Base-by-base conservation (phyloP, 2,888 invertebrate species). In the Molanna angustata region DNA sequence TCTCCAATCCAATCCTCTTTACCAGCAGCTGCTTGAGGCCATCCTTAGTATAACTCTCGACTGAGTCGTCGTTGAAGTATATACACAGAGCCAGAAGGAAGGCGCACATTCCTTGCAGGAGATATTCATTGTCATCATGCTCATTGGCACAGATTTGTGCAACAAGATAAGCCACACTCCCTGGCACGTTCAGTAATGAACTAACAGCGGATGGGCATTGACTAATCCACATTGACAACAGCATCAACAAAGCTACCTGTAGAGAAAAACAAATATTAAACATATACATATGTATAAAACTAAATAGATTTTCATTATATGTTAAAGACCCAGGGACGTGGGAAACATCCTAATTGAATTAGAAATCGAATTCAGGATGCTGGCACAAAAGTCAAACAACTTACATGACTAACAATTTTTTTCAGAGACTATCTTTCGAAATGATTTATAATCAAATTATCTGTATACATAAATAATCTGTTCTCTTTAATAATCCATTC, bases 61-160 rank as follows among this genome's bases (percentile, higher is more conserved):
- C 84, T 0, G 86, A 83, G 64, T 92, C 88, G 60, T 94, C 91
- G 65, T 94, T 95, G 70, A 89, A 94, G 64, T 88, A 84, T 18
- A 97, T 83, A 69, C 95, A 94, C 48, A 97, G 80, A 1, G 95
- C 97, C 65, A 99, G 85, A 2, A 97, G 78, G 68, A 97, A 92
- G 1, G 98, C 94, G 66, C 91, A 89, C 60, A 95, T 77, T 2
- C 94, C 94, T 66, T 91, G 89, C 32, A 96, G 80, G 18, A 97
- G 74, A 65, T 84, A 85, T 67, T 96, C 97, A 67, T 90, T 87
- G 62, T 94, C 90, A 67, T 97, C 97, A 56, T 91, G 90, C 62
- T 95, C 96, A 63, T 83, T 86, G 52, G 88, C 85, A 61, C 84
- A 83, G 1, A 86, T 81, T 74, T 91, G 86, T 20, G 88, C 86